phyloP scores from a whole-genome alignment of 2,888 invertebrate species.

The Cotesia congregata region DNA sequence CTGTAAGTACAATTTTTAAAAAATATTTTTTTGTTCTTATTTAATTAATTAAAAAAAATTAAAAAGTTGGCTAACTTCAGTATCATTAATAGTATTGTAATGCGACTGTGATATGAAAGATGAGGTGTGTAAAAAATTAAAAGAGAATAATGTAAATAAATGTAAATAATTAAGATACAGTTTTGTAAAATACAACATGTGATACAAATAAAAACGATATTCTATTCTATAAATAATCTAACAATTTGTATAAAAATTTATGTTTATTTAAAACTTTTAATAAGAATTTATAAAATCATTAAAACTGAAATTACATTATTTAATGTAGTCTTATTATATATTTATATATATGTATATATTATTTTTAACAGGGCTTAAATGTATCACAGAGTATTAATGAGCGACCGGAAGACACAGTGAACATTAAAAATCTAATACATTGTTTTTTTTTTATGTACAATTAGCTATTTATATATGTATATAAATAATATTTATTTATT shows the following conservation, averaged over 20 bases:
- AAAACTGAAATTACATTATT: conserved; percentile 33
- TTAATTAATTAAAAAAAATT: no score
- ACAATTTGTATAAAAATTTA: conserved; percentile 19
- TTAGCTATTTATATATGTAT: conserved; percentile 29
- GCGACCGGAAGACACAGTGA: conserved; percentile 65
- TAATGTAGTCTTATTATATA: conserved; percentile 34
- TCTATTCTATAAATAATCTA: no score
- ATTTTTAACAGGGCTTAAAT: conserved; percentile 44
- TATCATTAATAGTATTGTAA: no score
- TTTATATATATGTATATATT: conserved; percentile 30
- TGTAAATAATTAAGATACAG: no score
- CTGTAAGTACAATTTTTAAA: no score
- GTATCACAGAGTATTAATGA: conserved; percentile 61
- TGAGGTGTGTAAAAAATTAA: no score
- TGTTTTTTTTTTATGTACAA: conserved; percentile 27
- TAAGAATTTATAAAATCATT: conserved; percentile 26
- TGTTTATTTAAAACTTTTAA: conserved; percentile 24
- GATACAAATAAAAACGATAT: no score
- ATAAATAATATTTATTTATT: not conserved
- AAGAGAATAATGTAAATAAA: no score
- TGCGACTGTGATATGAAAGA: no score
- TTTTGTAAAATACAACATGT: no score
- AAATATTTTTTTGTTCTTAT: no score
- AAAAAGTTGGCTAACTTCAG: no score
- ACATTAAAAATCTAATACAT: conserved; percentile 44